Evolutionary conservation across 1,140 invertebrate species (phyloP).

Genomic region (Nymphalis io): DNA sequence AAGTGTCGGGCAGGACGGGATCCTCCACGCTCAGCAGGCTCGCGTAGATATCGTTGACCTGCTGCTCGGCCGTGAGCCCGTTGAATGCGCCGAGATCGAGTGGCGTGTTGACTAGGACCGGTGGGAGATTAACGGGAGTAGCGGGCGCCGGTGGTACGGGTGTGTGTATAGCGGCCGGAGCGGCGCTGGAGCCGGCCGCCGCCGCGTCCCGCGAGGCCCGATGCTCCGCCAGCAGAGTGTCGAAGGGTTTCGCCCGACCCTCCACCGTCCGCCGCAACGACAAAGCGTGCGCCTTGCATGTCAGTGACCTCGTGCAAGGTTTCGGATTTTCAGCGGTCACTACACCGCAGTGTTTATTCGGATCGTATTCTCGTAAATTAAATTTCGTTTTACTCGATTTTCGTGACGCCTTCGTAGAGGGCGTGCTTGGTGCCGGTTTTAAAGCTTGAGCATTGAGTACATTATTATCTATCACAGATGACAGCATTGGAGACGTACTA

Average conservation of each 20-base stretch:
- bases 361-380: constrained; percentile 88
- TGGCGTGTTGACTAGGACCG: constrained; percentile 60
- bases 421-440: constrained; percentile 56
- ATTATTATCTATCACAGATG: constrained; percentile 57
- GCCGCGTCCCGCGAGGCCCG: constrained; percentile 80
- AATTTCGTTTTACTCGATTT: constrained; percentile 83
- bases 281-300: constrained; percentile 91
- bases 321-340: constrained; percentile 85
- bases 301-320: constrained; percentile 90
- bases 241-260: constrained; percentile 89
- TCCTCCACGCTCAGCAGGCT: constrained; percentile 66
- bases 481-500: constrained; percentile 57
- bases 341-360: constrained; percentile 91
- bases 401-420: constrained; percentile 63
- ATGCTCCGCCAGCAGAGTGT: constrained; percentile 89
- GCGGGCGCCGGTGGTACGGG: constrained; percentile 34
- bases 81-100: constrained; percentile 62
- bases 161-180: constrained; percentile 5
- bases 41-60: constrained; percentile 70
- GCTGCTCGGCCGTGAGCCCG: constrained; percentile 65
- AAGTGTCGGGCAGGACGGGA: constrained; percentile 61
- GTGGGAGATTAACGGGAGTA: constrained; percentile 49
- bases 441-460: constrained; percentile 58
- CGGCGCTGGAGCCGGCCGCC: constrained; percentile 39
- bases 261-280: constrained; percentile 87